Evolutionary conservation across 2,888 invertebrate species (phyloP), one percentile per base, ranked within the genome.

Genomic region (Sphinx pinastri): DNA sequence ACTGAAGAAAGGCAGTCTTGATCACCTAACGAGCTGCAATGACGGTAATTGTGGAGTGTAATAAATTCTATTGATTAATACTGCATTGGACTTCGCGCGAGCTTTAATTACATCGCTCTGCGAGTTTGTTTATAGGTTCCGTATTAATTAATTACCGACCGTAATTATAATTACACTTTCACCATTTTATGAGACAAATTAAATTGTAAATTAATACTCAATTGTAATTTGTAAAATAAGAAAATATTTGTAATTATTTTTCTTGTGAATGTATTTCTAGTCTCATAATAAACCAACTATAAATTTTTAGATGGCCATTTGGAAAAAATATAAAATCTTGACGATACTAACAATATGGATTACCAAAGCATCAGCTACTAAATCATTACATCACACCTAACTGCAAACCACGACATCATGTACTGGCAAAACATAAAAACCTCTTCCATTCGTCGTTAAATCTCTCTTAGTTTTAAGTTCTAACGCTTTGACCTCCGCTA

Each of bases 91-190:
- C 60, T 14, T 12, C 60, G 60, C 16, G 16, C 47, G 10, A n/a
- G 45, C 16, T 45, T 16, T 60, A 60, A 60, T 60, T 47, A 47
- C 47, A 80, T 19, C 12, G 25, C 57, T 57, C 25, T 25, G 2
- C 47, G 45, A 8, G 45, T 60, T 60, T 60, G 47, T 16, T 60
- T 45, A 16, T 60, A 25, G 57, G 19, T 19, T 57, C 16, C 6
- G 45, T 60, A 60, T 16, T 12, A 60, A 47, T 60, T 47, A 11
- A 60, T 60, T 60, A 60, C 10, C n/a, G n/a, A 11, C n/a, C 3
- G 10, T 45, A 47, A 11, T 10, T 8, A 16, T 45, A 60, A 47
- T 47, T 16, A 60, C 8, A 60, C 47, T 60, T 60, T 47, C 45
- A 25, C 45, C 10, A 1, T 10, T 60, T 47, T 16, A 19, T 57